Conservation (phyloP, 2,888 invertebrate genomes). For the Drosophila percnosoma region DNA sequence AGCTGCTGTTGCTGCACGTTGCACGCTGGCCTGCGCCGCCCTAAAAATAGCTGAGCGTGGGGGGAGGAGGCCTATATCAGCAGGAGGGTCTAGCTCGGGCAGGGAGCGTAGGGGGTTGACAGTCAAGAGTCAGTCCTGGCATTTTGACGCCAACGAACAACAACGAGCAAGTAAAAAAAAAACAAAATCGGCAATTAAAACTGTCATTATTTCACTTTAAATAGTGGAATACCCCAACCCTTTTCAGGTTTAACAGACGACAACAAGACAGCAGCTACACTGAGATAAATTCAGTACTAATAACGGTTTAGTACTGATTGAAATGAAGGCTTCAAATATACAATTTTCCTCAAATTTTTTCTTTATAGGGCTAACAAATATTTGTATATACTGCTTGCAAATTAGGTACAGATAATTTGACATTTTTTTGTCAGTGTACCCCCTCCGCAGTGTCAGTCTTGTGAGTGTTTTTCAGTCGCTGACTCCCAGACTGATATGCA, state of each 20-base stretch:
- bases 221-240: slow-evolving; percentile 43
- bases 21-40: slow-evolving; percentile 39
- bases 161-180: slow-evolving; percentile 39
- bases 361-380: not conserved
- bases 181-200: slow-evolving; percentile 73
- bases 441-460: not conserved
- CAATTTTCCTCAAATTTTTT: not conserved
- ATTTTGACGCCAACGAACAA: slow-evolving; percentile 76
- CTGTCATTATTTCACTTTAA: slow-evolving; percentile 79
- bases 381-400: not conserved
- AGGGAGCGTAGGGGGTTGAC: not conserved
- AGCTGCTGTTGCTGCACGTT: slow-evolving; percentile 3
- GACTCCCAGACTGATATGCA: slow-evolving; percentile 72
- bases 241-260: slow-evolving; percentile 15
- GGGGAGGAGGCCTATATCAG: not conserved
- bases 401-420: not conserved
- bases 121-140: slow-evolving; percentile 47
- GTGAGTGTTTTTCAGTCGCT: slow-evolving; percentile 21
- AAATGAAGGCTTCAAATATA: not conserved
- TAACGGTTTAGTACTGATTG: not conserved
- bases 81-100: not conserved
- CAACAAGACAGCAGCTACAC: slow-evolving; percentile 27
- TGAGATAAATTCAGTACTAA: not conserved
- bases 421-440: slow-evolving; percentile 1
- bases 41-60: slow-evolving; percentile 58